phyloP scores from a whole-genome alignment of 2,797 vertebrate species.

The Tragopan temminckii region DNA sequence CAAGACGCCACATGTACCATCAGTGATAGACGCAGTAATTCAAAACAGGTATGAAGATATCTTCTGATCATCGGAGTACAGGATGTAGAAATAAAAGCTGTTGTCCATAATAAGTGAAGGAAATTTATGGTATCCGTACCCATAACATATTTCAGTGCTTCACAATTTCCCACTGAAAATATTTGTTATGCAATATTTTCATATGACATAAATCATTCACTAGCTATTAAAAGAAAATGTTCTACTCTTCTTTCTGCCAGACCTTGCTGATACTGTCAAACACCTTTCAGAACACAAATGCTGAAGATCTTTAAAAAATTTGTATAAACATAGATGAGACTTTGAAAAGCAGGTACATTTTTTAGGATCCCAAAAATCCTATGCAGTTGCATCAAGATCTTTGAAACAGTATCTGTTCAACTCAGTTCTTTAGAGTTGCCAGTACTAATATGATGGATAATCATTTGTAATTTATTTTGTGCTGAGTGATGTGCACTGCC shows the following conservation, averaged over 20 bases:
- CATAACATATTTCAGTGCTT: background rate
- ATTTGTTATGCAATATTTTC: background rate
- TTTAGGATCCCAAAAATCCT: background rate
- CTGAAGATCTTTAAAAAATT: background rate
- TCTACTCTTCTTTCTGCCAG: background rate
- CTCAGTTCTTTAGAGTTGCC: background rate
- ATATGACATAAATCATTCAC: background rate
- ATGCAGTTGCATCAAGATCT: background rate
- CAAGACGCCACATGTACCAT: background rate
- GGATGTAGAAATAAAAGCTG: background rate
- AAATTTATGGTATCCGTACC: background rate
- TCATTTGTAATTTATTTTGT: background rate
- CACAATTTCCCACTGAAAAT: background rate
- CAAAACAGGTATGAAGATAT: conserved; percentile 27
- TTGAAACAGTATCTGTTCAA: background rate
- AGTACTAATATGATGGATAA: background rate
- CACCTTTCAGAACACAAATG: rapidly evolving
- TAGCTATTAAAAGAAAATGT: background rate
- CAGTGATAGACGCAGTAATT: background rate
- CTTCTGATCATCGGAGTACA: background rate
- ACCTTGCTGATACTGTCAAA: background rate
- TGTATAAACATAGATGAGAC: background rate
- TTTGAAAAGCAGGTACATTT: background rate
- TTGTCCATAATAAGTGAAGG: background rate
- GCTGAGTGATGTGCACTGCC: background rate